Evolutionary conservation across 1,140 invertebrate genomes (phyloP), one percentile per base, ranked within the genome.

Genomic region (Epicauta chinensis): DNA sequence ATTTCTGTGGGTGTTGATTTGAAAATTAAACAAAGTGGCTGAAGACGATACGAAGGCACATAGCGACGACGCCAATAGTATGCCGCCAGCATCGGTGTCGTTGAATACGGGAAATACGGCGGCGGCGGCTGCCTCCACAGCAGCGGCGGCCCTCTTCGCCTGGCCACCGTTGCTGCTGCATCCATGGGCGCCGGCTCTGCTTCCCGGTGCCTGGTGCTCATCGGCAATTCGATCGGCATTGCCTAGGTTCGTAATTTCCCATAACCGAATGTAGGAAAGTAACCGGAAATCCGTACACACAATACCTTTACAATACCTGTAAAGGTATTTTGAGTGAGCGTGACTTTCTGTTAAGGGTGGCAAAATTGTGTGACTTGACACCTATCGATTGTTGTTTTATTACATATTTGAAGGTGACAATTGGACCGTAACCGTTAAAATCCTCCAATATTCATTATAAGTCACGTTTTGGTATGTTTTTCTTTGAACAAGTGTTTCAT

Each of bases 161-260:
- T 71, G 69, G 69, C 68, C 69, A 15, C 69, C 69, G 13, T 53
- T 71, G 13, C 51, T 71, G 32, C 58, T 71, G 11, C 66, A 68
- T 61, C 69, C 69, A 6, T 71, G 69, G 69, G 66, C 65, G 1
- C 67, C 69, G 11, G 63, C 62, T 3, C 55, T 71, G 17, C 52
- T 71, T 11, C 68, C 69, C 2, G 63, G 67, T 11, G 65, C 69
- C n/a, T 69, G 67, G 68, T 71, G 68, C 44, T 60, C 62, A 37
- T 59, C 64, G 1, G 63, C 64, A 1, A 59, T 71, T 15, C 55
- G 66, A 39, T 68, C 63, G 11, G 69, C 67, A 30, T 53, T 70
- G 36, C 67, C 67, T 40, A 62, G 68, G 66, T 70, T 31, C 35
- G 7, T 23, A 23, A 23, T 2, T 23, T 7, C 4, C 23, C 4